These are phyloP conservation scores for Rhyacichthys aspro DNA, from an alignment of 2,797 vertebrate species.

Conservation along the genomic window DNA sequence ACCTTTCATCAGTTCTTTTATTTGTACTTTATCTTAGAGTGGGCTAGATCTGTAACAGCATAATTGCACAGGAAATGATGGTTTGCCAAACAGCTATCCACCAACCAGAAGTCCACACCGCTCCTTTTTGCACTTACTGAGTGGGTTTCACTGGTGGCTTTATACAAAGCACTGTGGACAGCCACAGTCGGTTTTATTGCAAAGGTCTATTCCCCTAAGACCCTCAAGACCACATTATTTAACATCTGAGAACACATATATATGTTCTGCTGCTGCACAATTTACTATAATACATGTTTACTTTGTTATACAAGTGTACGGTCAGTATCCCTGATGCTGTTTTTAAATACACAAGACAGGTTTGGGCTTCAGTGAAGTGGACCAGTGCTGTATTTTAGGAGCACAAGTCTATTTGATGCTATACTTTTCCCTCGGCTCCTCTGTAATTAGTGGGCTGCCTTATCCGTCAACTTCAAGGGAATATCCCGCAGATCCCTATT, in stretches of 20 bases:
- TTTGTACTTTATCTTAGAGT: background rate
- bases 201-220: conserved; percentile 43
- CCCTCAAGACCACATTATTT: conserved; percentile 6
- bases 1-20: background rate
- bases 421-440: conserved; percentile 62
- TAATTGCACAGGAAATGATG: conserved; percentile 42
- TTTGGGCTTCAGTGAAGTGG: conserved; percentile 47
- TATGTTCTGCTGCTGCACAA: too few species aligned
- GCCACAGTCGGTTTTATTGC: conserved; percentile 52
- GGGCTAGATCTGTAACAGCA: conserved; percentile 24
- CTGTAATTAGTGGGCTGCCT: conserved; percentile 77
- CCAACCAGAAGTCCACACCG: conserved; percentile 26
- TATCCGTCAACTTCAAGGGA: conserved; percentile 65
- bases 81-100: conserved; percentile 43
- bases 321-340: conserved; percentile 42
- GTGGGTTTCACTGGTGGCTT: conserved; percentile 63
- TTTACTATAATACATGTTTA: background rate
- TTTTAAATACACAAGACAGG: conserved; percentile 58
- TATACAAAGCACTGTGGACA: conserved; percentile 50
- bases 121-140: conserved; percentile 20
- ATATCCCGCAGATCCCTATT: conserved; percentile 67
- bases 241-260: conserved; percentile 13
- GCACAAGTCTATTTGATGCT: conserved; percentile 72
- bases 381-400: conserved; percentile 57
- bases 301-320: conserved; percentile 26